phyloP scores from a whole-genome alignment of 1,140 invertebrate genomes.

The Sminthurides bifidus region DNA sequence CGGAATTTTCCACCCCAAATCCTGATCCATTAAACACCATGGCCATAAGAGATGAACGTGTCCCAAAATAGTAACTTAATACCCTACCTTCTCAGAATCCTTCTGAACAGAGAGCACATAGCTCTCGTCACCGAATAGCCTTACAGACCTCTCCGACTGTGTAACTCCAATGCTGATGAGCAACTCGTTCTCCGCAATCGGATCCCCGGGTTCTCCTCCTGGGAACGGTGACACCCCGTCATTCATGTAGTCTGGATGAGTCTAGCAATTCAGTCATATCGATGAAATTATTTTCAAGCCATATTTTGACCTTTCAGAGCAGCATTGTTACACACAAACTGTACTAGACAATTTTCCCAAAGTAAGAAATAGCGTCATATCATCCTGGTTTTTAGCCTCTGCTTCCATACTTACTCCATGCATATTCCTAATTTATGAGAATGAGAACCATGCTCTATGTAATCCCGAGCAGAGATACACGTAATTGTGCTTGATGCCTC shows the following conservation, averaged over 20 bases:
- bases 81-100: slow-evolving; percentile 13
- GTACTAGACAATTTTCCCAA: too few relatives aligned
- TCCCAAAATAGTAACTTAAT: background rate
- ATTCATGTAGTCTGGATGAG: slow-evolving; percentile 15
- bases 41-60: background rate
- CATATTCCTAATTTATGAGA: too few relatives aligned
- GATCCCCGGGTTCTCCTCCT: background rate
- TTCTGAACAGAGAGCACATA: slow-evolving; percentile 46
- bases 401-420: too few relatives aligned
- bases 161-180: slow-evolving; percentile 16
- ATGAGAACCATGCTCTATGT: too few relatives aligned
- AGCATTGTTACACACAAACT: too few relatives aligned
- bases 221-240: slow-evolving; percentile 3
- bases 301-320: background rate
- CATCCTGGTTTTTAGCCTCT: too few relatives aligned
- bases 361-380: too few relatives aligned
- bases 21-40: background rate
- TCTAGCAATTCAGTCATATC: slow-evolving; percentile 1
- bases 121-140: slow-evolving; percentile 52
- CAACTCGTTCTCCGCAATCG: slow-evolving; percentile 12
- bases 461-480: too few relatives aligned
- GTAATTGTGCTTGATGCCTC: too few relatives aligned
- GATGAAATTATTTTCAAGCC: too few relatives aligned
- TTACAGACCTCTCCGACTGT: slow-evolving; percentile 35
- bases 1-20: background rate